Evolutionary conservation across 2,113 vertebrate genomes (phyloP), one percentile per base, ranked within the genome.

Genomic region (Ictidomys tridecemlineatus): DNA sequence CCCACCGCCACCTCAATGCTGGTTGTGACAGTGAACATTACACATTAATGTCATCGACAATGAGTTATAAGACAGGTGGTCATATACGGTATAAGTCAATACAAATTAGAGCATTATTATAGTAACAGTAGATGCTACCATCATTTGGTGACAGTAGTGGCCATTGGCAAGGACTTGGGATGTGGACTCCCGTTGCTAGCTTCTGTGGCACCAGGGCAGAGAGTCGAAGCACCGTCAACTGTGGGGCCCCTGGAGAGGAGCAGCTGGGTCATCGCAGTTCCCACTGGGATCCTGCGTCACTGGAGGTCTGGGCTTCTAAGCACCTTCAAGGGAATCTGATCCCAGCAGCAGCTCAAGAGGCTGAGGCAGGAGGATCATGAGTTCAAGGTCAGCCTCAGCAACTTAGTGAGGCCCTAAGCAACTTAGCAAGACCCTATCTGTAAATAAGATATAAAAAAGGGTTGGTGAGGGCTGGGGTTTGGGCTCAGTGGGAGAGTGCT

Each of bases 131-230:
- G 56, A 16, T 4, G 28, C 6, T 17, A n/a, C 39, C 34, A 4
- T 34, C 28, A 11, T 56, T 70, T 8, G 58, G 20, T 67, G 13
- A 7, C 2, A 2, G 53, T 30, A 73, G 73, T 1, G 7, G 63
- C 69, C 58, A 32, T 2, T 3, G 48, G 89, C 32, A 51, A 73
- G 79, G 84, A 18, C 82, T 5, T 0, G 48, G 39, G 42, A 4
- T 0, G 42, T 20, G 86, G 61, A 16, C 45, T 34, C 10, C 0
- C 0, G 32, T 39, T 26, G 87, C 12, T 1, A 24, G 70, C 45
- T 26, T 65, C 45, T 11, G 24, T 17, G 16, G n/a, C 8, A 30
- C 79, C 32, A 22, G 28, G 28, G 85, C 45, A n/a, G 78, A n/a
- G 48, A 3, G 48, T 30, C 16, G n/a, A 67, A 42, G 69, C 28